These are phyloP conservation scores for Stigmatopora argus DNA, from an alignment of 2,113 vertebrate species.

Conservation along the genomic window DNA sequence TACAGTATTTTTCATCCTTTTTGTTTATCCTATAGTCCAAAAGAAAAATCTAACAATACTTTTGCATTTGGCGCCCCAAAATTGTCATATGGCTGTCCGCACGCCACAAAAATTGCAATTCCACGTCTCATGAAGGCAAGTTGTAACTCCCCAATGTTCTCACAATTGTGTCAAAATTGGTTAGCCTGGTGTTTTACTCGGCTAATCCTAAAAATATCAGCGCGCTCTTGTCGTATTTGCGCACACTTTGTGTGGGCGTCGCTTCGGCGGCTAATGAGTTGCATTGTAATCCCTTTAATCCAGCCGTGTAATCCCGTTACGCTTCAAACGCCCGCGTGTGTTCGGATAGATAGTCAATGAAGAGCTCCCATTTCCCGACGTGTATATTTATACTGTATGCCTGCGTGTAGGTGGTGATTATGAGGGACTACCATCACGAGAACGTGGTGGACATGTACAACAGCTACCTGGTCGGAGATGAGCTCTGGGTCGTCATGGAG, in stretches of 20 bases:
- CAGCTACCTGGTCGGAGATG: slow-evolving; percentile 93
- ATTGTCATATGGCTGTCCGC: too few relatives aligned
- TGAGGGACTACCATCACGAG: slow-evolving; percentile 98
- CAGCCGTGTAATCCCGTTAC: slow-evolving; percentile 54
- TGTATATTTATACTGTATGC: background rate
- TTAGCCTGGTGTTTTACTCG: too few relatives aligned
- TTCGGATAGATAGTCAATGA: slow-evolving; percentile 20
- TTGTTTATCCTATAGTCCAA: too few relatives aligned
- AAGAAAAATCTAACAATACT: too few relatives aligned
- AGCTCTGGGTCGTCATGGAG: slow-evolving; percentile 99
- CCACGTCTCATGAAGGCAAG: too few relatives aligned
- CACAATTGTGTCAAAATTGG: too few relatives aligned
- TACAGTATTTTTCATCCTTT: too few relatives aligned
- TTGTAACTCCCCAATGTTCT: too few relatives aligned
- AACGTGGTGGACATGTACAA: slow-evolving; percentile 99
- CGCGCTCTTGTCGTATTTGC: background rate
- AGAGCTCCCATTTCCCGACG: background rate
- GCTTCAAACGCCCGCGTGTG: slow-evolving; percentile 37
- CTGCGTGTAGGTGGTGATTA: slow-evolving; percentile 88
- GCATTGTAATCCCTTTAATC: slow-evolving; percentile 19
- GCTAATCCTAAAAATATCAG: too few relatives aligned
- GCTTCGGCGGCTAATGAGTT: slow-evolving; percentile 44
- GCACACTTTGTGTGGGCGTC: slow-evolving; percentile 22
- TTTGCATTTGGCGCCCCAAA: too few relatives aligned
- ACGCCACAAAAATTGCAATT: too few relatives aligned